These are phyloP conservation scores for Serripes groenlandicus DNA, from an alignment of 2,888 invertebrate genomes.

Conservation along the genomic window DNA sequence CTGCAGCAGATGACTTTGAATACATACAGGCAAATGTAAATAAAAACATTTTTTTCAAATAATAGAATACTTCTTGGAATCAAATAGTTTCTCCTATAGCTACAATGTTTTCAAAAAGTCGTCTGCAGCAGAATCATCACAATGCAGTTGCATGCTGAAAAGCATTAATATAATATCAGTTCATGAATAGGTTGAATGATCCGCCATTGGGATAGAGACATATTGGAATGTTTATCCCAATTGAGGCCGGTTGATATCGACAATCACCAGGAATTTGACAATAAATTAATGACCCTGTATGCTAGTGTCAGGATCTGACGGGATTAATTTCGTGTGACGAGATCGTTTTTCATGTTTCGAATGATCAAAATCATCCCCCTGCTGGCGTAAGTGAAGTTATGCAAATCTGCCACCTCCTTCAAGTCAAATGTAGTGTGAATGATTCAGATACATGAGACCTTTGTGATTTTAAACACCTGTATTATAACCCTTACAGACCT, in stretches of 20 bases:
- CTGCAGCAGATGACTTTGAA: too few relatives aligned
- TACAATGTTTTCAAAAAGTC: background rate
- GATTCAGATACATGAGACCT: conserved; percentile 17
- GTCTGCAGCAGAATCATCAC: background rate
- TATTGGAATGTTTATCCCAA: too few relatives aligned
- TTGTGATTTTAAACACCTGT: background rate
- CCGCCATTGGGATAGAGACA: too few relatives aligned
- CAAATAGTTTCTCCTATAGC: background rate
- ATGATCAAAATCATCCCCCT: background rate
- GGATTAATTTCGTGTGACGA: conserved; percentile 11
- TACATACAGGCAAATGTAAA: too few relatives aligned
- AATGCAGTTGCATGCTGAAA: too few relatives aligned
- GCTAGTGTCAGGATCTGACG: conserved; percentile 14
- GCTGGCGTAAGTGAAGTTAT: background rate
- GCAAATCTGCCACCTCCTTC: conserved; percentile 17
- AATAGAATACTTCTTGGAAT: background rate
- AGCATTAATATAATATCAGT: too few relatives aligned
- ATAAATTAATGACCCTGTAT: too few relatives aligned
- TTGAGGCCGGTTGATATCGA: too few relatives aligned
- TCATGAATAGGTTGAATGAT: too few relatives aligned
- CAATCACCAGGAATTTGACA: too few relatives aligned
- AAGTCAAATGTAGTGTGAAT: conserved; percentile 14
- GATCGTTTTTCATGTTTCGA: conserved; percentile 21
- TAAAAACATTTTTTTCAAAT: background rate
- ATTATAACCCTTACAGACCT: too few relatives aligned